phyloP scores from a whole-genome alignment of 2,113 vertebrate species.

The Mormyrus iriodes region DNA sequence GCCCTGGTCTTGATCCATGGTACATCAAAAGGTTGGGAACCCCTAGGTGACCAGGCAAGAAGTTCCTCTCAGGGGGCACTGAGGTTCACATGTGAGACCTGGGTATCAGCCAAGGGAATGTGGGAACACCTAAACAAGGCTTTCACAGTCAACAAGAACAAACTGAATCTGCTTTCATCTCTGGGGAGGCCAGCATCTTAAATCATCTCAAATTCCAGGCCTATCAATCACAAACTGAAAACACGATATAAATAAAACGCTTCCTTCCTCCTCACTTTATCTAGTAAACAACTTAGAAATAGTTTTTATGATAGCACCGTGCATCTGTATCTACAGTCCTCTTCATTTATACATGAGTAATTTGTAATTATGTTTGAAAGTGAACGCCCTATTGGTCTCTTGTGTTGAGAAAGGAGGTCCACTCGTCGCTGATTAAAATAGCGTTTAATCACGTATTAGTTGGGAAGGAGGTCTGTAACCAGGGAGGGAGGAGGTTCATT shows the following conservation, averaged over 20 bases:
- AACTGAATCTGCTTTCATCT: not conserved
- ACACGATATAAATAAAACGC: not conserved
- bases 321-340: not conserved
- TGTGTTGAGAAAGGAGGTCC: not conserved
- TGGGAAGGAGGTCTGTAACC: not conserved
- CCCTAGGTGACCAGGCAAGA: not conserved
- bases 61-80: not conserved
- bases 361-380: not conserved
- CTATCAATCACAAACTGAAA: not conserved
- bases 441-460: not conserved
- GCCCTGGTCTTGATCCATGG: not conserved
- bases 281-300: not conserved
- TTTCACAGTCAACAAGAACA: not conserved
- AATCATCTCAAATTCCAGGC: not conserved
- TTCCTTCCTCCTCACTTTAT: too few relatives aligned
- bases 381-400: not conserved
- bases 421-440: not conserved
- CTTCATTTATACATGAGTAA: not conserved
- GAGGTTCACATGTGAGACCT: not conserved
- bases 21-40: not conserved
- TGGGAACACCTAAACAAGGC: not conserved
- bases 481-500: not conserved
- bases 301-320: not conserved
- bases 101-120: not conserved
- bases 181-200: not conserved